Conservation (phyloP, 2,888 invertebrate genomes). For the Heliconius ethilla region DNA sequence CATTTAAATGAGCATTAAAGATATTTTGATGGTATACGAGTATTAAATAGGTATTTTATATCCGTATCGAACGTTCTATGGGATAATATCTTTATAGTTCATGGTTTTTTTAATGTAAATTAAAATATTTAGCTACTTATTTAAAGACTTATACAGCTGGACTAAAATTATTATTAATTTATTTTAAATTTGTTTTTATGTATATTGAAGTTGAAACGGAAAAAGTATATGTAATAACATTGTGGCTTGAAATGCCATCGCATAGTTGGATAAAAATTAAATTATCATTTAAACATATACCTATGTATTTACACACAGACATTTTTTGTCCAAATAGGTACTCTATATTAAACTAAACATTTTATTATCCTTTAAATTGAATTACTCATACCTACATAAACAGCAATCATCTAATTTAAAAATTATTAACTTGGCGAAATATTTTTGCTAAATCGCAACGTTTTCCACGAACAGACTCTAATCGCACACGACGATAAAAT, state of each 20-base stretch:
- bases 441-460: slow-evolving; percentile 25
- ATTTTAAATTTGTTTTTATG: too few species aligned
- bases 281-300: too few species aligned
- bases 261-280: too few species aligned
- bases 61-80: not conserved
- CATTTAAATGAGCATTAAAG: slow-evolving; percentile 35
- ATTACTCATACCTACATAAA: slow-evolving; percentile 19
- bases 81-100: not conserved
- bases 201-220: too few species aligned
- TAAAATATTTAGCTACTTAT: not conserved
- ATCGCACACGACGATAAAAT: slow-evolving; percentile 42
- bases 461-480: slow-evolving; percentile 39
- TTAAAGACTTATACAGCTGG: too few species aligned
- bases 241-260: too few species aligned
- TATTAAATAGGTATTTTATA: not conserved
- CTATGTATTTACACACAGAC: too few species aligned
- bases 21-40: slow-evolving; percentile 11
- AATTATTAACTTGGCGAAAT: slow-evolving; percentile 24
- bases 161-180: too few species aligned
- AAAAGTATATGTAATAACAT: too few species aligned
- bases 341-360: not conserved
- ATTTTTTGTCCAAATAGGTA: not conserved
- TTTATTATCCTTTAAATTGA: not conserved
- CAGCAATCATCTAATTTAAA: slow-evolving; percentile 26
- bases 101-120: not conserved